Evolutionary conservation across 2,888 invertebrate genomes (phyloP), one percentile per base, ranked within the genome.

Genomic region (Heliconius ethilla): DNA sequence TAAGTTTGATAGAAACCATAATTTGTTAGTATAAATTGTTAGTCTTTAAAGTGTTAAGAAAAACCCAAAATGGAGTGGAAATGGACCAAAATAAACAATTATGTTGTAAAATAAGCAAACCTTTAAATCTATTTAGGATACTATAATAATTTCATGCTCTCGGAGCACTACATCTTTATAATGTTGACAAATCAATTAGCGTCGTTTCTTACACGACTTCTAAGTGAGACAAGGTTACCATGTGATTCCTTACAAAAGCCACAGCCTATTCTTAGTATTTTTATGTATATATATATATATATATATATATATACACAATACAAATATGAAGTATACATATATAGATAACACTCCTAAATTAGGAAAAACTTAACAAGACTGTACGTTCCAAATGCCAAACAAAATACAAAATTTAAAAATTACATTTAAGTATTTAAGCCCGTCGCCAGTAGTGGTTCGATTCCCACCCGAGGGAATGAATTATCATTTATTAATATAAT

Each of bases 211-310:
- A 73, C 67, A 59, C 67, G 75, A 40, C 69, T 69, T 69, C 69
- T 72, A 66, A 75, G 62, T 67, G 69, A 74, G n/a, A 79, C 73
- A 75, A 78, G 78, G 73, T 73, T 76, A 59, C 72, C 62, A 55
- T 55, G 63, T 51, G 78, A 75, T 65, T 65, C 65, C 75, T 27
- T 70, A 70, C 70, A 75, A 78, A 18, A 70, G 33, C 70, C 65
- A 55, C 29, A 45, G 22, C 65, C 63, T 67, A 67, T 67, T 67
- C n/a, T 67, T 67, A 13, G 37, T 67, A 25, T 15, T 63, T 63
- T 13, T 40, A 40, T 40, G 67, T 67, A 45, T 67, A 33, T 33
- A 33, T n/a, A n/a, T n/a, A n/a, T n/a, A n/a, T n/a, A n/a, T n/a
- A n/a, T n/a, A n/a, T n/a, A n/a, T n/a, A n/a, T 29, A 13, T 37